These are phyloP conservation scores for Prolemur simus DNA, from an alignment of 2,113 vertebrate species.

Conservation along the genomic window DNA sequence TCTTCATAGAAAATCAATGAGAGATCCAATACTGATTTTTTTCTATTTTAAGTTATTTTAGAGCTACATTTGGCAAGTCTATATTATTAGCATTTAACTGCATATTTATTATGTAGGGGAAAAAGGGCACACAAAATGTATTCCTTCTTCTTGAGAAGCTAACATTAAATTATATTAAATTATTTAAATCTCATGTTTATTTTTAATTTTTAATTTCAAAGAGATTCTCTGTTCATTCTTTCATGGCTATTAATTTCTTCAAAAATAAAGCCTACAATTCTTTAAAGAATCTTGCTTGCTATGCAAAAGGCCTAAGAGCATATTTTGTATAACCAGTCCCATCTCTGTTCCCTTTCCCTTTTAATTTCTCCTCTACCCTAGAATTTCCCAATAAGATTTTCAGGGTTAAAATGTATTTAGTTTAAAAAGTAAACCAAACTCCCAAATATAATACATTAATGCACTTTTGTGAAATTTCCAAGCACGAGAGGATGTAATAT, in stretches of 20 bases:
- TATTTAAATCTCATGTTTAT: neutral
- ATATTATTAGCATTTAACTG: neutral
- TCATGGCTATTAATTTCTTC: neutral
- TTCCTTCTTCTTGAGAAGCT: neutral
- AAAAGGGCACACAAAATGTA: neutral
- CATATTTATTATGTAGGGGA: neutral
- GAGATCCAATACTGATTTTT: neutral
- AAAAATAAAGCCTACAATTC: neutral
- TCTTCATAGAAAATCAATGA: neutral
- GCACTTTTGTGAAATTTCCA: neutral
- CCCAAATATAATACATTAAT: neutral
- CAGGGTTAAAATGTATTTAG: neutral
- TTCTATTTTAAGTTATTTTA: neutral
- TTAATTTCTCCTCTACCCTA: neutral
- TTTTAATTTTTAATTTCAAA: neutral
- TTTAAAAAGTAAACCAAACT: neutral
- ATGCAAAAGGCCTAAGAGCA: neutral
- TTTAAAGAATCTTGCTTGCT: neutral
- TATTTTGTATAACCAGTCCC: neutral
- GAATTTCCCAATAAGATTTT: neutral
- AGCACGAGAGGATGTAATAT: neutral
- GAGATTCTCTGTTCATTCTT: neutral
- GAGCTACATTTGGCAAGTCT: neutral
- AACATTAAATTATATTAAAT: neutral
- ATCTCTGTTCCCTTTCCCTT: neutral